Evolutionary conservation across 2,113 vertebrate genomes (phyloP).

Genomic region (Phoenicopterus ruber): DNA sequence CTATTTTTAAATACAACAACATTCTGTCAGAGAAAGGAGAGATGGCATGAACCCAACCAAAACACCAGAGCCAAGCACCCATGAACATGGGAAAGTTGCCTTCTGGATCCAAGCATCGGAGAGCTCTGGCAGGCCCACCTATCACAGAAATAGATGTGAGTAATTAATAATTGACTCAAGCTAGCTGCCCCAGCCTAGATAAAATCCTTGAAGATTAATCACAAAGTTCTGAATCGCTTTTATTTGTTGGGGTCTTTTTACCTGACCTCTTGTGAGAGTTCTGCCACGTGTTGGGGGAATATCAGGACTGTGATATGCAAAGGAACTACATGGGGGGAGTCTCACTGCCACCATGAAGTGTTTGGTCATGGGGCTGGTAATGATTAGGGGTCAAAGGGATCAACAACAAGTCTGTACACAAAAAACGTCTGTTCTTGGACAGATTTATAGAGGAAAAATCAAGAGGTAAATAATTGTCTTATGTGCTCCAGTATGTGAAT

Average conservation of each 20-base stretch:
- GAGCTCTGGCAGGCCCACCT: not conserved
- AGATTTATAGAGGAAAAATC: not conserved
- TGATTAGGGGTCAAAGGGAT: not conserved
- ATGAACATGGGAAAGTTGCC: not conserved
- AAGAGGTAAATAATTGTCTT: not conserved
- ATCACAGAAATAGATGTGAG: not conserved
- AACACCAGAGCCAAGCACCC: not conserved
- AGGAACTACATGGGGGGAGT: not conserved
- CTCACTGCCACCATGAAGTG: not conserved
- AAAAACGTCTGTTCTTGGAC: not conserved
- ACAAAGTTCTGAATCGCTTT: not conserved
- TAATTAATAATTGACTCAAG: constrained; percentile 13
- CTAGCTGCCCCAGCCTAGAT: not conserved
- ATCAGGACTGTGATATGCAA: not conserved
- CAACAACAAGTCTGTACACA: not conserved
- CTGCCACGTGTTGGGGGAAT: not conserved
- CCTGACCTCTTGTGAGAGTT: not conserved
- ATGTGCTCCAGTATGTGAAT: not conserved
- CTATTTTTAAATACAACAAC: not conserved
- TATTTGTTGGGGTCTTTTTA: not conserved
- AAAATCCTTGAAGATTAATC: not conserved
- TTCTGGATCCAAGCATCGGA: not conserved
- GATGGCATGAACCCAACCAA: not conserved
- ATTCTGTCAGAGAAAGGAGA: not conserved
- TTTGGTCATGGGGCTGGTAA: not conserved